phyloP scores from a whole-genome alignment of 2,113 vertebrate genomes.

The Ptilorrhoa leucosticta region DNA sequence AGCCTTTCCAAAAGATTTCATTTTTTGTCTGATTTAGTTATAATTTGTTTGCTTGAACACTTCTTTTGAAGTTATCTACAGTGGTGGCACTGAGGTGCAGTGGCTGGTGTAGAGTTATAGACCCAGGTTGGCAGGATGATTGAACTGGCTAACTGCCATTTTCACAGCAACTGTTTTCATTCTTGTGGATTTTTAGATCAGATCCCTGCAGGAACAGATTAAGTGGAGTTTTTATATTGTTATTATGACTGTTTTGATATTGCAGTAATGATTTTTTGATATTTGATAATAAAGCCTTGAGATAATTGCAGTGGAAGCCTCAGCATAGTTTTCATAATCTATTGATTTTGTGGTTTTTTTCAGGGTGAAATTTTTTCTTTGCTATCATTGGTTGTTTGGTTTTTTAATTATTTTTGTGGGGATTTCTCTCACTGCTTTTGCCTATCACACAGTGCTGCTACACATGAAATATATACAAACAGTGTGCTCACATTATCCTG shows the following conservation, averaged over 20 bases:
- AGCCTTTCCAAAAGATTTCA: background rate
- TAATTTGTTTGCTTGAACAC: background rate
- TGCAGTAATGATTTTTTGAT: constrained; percentile 47
- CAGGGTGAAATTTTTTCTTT: background rate
- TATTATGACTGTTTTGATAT: constrained; percentile 44
- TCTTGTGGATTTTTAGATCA: constrained; percentile 54
- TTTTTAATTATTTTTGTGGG: background rate
- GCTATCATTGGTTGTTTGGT: background rate
- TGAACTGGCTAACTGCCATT: constrained; percentile 47
- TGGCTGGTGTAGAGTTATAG: background rate
- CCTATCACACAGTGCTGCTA: background rate
- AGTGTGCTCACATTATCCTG: background rate
- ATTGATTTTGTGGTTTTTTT: background rate
- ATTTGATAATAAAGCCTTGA: constrained; percentile 41
- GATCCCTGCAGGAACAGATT: constrained; percentile 56
- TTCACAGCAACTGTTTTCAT: constrained; percentile 6
- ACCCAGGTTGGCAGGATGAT: background rate
- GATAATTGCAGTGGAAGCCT: constrained; percentile 2
- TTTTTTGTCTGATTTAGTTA: background rate
- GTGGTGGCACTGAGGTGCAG: background rate
- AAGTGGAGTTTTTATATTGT: constrained; percentile 36
- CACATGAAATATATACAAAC: background rate
- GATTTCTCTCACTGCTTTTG: background rate
- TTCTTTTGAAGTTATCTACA: background rate
- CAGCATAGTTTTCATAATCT: background rate